Percentiles rank a stretch among this genome's conserved stretches.
These are phyloP conservation scores for Axinella damicornis DNA, from an alignment of 37 sponge, comb jelly and placozoan genomes.

Conservation along the genomic window DNA sequence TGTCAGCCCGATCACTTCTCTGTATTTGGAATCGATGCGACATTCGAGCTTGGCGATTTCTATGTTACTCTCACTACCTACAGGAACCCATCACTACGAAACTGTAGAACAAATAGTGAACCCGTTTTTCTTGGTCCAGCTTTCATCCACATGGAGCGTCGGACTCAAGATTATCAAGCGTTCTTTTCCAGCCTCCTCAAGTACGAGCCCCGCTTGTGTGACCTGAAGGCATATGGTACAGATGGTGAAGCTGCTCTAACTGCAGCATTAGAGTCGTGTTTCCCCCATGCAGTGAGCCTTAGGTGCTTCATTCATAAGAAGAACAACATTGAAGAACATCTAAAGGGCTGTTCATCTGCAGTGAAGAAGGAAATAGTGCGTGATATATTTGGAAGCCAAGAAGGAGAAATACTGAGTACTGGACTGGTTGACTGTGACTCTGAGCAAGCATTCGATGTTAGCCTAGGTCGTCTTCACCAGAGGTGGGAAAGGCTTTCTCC, in stretches of 20 bases:
- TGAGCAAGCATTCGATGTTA: conserved; percentile 25
- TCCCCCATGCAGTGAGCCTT: conserved; percentile 50
- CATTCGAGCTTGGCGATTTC: conserved; percentile 41
- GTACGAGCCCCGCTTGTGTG: conserved; percentile 8
- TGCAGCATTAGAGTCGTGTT: conserved; percentile 28
- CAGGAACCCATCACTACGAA: conserved; percentile 12
- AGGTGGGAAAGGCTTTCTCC: conserved; percentile 6
- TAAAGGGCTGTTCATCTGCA: conserved; percentile 4
- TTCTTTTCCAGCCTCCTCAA: conserved; percentile 32
- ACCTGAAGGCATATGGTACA: conserved; percentile 64
- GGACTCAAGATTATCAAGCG: conserved; percentile 38
- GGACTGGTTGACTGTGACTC: conserved; percentile 47
- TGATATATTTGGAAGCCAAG: conserved; percentile 60
- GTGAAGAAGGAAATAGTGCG: conserved; percentile 14
- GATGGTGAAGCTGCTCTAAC: conserved; percentile 51
- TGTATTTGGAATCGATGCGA: conserved; percentile 45
- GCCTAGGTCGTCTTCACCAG: neutral
- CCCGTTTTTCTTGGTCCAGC: conserved; percentile 51
- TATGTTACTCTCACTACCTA: conserved; percentile 41
- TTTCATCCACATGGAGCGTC: conserved; percentile 52
- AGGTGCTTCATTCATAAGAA: conserved; percentile 57
- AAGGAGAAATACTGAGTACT: conserved; percentile 2
- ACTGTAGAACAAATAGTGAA: neutral
- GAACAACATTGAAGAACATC: conserved; percentile 39
- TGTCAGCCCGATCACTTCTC: conserved; percentile 6